These are phyloP conservation scores for Spialia ferax DNA, from an alignment of 2,888 invertebrate genomes.

Conservation along the genomic window DNA sequence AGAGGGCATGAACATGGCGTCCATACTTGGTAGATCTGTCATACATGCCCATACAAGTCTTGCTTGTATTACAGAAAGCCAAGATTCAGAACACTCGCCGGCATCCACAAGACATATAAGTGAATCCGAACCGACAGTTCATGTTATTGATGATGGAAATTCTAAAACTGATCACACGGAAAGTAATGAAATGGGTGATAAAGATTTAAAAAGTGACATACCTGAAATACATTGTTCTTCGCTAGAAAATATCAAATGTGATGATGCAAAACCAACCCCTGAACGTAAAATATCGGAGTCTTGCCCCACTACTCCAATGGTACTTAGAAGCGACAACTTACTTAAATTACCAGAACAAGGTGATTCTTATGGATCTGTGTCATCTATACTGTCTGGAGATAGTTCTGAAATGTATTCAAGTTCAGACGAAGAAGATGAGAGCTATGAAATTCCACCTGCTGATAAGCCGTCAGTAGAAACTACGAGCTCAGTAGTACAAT, in stretches of 20 bases:
- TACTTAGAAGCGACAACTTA: slow-evolving; percentile 68
- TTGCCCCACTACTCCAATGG: slow-evolving; percentile 75
- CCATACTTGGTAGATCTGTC: slow-evolving; percentile 89
- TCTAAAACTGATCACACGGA: slow-evolving; percentile 47
- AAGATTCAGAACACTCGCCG: slow-evolving; percentile 79
- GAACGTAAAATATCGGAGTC: slow-evolving; percentile 75
- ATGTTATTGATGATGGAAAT: slow-evolving; percentile 62
- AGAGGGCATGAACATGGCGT: slow-evolving; percentile 88
- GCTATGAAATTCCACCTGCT: slow-evolving; percentile 80
- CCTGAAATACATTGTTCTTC: slow-evolving; percentile 75
- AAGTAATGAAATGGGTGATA: slow-evolving; percentile 43
- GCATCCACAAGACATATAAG: slow-evolving; percentile 73
- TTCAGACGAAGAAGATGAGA: slow-evolving; percentile 80
- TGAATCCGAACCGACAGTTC: slow-evolving; percentile 74
- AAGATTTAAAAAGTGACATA: slow-evolving; percentile 44
- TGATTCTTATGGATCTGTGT: slow-evolving; percentile 74
- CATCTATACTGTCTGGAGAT: slow-evolving; percentile 76
- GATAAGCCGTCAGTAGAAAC: slow-evolving; percentile 80
- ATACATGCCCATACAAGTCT: slow-evolving; percentile 87
- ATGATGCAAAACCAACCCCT: slow-evolving; percentile 47
- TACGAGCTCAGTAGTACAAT: slow-evolving; percentile 85
- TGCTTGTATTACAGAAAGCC: slow-evolving; percentile 86
- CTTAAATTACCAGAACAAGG: slow-evolving; percentile 70
- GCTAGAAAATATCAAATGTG: slow-evolving; percentile 68
- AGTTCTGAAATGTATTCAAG: slow-evolving; percentile 78